A percentile compares a stretch with the other conserved stretches of the same genome.
Conservation (phyloP, 37 sponge, comb jelly and placozoan species). For the Spongia lamella region DNA sequence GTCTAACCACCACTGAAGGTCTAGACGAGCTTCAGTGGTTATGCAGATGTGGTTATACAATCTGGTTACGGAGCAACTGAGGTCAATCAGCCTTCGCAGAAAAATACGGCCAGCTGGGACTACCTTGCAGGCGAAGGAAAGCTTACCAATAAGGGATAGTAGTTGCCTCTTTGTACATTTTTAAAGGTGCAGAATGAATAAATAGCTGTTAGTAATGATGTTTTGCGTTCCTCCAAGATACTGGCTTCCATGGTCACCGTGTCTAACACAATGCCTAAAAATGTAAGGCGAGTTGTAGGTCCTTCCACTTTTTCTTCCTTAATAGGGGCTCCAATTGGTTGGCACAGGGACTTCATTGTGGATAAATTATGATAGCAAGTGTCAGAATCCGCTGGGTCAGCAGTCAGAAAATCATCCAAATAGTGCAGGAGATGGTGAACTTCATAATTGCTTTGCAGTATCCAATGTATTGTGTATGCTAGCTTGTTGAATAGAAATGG, state of each 20-base stretch:
- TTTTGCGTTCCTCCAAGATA: no score
- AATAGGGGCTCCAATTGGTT: no score
- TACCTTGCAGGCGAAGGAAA: no score
- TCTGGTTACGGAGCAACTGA: neutral
- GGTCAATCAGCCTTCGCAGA: slow-evolving; percentile 32
- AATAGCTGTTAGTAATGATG: no score
- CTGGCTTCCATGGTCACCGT: no score
- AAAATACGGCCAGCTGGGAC: slow-evolving; percentile 41
- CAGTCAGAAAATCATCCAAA: slow-evolving; percentile 35
- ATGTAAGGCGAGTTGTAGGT: no score
- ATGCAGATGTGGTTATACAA: slow-evolving; percentile 31
- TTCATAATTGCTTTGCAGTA: slow-evolving; percentile 11
- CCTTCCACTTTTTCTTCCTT: no score
- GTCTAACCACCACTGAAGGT: slow-evolving; percentile 51
- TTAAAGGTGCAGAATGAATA: no score
- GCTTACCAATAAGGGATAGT: slow-evolving; percentile 11
- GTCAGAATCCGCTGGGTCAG: neutral
- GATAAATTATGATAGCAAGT: no score
- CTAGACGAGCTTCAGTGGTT: slow-evolving; percentile 16
- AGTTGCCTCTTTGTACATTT: slow-evolving; percentile 13
- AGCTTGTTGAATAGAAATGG: slow-evolving; percentile 28
- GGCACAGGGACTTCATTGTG: no score
- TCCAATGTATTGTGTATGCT: slow-evolving; percentile 29
- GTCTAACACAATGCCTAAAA: no score
- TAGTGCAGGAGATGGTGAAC: slow-evolving; percentile 20